Evolutionary conservation across 2,797 vertebrate genomes (phyloP).

Genomic region (Mormyrus proboscirostris): DNA sequence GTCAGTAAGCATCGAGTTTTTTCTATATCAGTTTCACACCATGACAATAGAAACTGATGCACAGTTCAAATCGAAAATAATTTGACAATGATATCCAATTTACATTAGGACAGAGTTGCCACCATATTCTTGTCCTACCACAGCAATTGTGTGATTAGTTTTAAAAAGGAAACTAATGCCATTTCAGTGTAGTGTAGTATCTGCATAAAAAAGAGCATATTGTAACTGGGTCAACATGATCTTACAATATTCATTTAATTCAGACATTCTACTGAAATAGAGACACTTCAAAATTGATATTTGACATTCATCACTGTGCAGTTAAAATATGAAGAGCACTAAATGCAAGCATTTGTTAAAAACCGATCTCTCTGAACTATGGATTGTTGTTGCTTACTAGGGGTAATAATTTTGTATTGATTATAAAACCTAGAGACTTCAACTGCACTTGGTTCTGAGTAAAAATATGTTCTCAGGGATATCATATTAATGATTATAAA

Average conservation of each 20-base stretch:
- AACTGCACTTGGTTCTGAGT: slow-evolving; percentile 55
- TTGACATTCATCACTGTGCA: neutral
- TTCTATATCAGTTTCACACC: neutral
- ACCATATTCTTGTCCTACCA: neutral
- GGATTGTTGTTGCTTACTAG: slow-evolving; percentile 19
- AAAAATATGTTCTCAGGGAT: slow-evolving; percentile 46
- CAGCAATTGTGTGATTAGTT: neutral
- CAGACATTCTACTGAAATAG: neutral
- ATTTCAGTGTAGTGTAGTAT: neutral
- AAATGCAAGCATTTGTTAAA: neutral
- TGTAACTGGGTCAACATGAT: neutral
- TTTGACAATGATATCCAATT: neutral
- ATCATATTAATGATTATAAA: neutral
- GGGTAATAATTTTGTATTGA: neutral
- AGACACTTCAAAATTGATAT: neutral
- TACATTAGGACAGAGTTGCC: neutral
- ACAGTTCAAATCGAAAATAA: neutral
- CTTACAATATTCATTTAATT: neutral
- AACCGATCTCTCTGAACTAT: slow-evolving; percentile 33
- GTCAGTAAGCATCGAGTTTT: neutral
- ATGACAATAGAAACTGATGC: neutral
- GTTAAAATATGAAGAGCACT: neutral
- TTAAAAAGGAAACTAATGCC: neutral
- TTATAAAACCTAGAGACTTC: slow-evolving; percentile 13
- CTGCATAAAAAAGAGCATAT: neutral